Evolutionary conservation across 1,140 invertebrate genomes (phyloP).

Genomic region (Drosophila willistoni): DNA sequence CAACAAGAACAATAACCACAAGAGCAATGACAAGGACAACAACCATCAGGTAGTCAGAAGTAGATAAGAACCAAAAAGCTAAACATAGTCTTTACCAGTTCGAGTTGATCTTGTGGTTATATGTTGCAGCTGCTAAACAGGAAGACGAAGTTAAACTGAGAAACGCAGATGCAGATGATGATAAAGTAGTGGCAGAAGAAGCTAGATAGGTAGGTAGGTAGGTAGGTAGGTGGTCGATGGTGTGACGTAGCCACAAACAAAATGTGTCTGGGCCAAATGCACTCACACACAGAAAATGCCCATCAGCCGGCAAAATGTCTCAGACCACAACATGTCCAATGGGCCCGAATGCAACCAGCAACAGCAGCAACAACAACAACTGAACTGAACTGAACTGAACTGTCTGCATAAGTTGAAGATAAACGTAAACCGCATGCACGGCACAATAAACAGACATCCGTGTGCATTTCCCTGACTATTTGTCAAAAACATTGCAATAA

Average conservation of each 20-base stretch:
- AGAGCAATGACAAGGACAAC: slow-evolving; percentile 27
- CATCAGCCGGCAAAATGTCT: slow-evolving; percentile 54
- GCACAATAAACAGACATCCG: slow-evolving; percentile 81
- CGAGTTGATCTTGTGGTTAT: slow-evolving; percentile 56
- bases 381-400: slow-evolving; percentile 47
- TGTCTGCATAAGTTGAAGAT: slow-evolving; percentile 80
- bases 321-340: slow-evolving; percentile 65
- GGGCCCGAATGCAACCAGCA: slow-evolving; percentile 11
- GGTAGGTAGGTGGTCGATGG: background rate
- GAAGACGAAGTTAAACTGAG: background rate
- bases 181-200: slow-evolving; percentile 40
- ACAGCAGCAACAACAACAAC: slow-evolving; percentile 16
- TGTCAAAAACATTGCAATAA: slow-evolving; percentile 81
- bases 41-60: background rate
- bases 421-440: slow-evolving; percentile 81
- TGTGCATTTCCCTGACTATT: slow-evolving; percentile 81
- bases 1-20: slow-evolving; percentile 11
- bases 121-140: slow-evolving; percentile 3
- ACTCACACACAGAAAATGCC: slow-evolving; percentile 34
- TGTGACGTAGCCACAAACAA: slow-evolving; percentile 56
- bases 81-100: slow-evolving; percentile 41
- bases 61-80: slow-evolving; percentile 52
- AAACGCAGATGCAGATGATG: slow-evolving; percentile 37
- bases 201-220: background rate
- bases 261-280: slow-evolving; percentile 74